Evolutionary conservation across 2,888 invertebrate species (phyloP), one percentile per base, ranked within the genome.

Genomic region (Pachymerium ferrugineum): DNA sequence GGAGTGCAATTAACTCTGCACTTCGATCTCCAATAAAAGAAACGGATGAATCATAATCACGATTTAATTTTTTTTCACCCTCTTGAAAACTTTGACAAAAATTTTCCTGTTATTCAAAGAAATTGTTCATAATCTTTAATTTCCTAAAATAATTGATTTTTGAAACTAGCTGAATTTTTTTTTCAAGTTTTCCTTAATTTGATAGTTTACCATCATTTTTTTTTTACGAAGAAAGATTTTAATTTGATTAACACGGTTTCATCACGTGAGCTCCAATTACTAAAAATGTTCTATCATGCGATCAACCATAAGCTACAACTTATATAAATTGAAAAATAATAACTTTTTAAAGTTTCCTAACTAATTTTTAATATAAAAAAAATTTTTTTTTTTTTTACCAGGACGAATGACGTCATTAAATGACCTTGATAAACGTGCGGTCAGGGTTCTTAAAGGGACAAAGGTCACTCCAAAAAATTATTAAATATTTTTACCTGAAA

Each of bases 361-460:
- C n/a, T n/a, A n/a, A n/a, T n/a, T n/a, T n/a, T n/a, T n/a, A n/a
- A n/a, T n/a, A n/a, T n/a, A n/a, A n/a, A n/a, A n/a, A n/a, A n/a
- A n/a, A n/a, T n/a, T n/a, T n/a, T n/a, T n/a, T n/a, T n/a, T n/a
- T n/a, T n/a, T n/a, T n/a, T n/a, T n/a, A n/a, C n/a, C n/a, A n/a
- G n/a, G n/a, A n/a, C n/a, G n/a, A n/a, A n/a, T 54, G 54, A 54
- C 25, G 54, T 54, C 54, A 54, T 14, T 6, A 47, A 47, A 54
- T 25, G 54, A 54, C 54, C 19, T 54, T 54, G 54, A 54, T 54
- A 54, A 54, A 54, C 54, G 22, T 54, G 54, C 22, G 54, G 54
- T 54, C 22, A 54, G 22, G 54, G 22, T 54, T 14, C 54, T 54
- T 25, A 1, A 3, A 22, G 12, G 14, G 54, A 54, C 25, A 54